phyloP scores from a whole-genome alignment of 2,888 invertebrate species.

The Machimus rusticus region DNA sequence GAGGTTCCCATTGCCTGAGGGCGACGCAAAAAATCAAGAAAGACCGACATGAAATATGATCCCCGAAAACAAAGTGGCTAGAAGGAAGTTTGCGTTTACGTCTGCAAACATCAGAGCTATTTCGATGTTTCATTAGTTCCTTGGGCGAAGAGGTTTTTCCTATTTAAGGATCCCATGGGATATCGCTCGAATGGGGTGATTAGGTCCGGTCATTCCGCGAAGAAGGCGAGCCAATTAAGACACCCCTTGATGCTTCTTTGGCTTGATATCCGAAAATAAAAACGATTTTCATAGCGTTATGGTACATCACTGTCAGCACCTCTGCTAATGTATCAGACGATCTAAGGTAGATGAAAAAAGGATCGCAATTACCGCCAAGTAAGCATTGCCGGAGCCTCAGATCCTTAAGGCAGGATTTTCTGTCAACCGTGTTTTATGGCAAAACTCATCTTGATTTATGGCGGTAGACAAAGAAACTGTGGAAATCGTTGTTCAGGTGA shows the following conservation, averaged over 20 bases:
- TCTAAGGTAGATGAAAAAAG: neutral
- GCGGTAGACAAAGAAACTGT: conserved; percentile 38
- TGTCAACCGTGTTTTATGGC: conserved; percentile 40
- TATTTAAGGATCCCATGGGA: neutral
- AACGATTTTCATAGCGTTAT: neutral
- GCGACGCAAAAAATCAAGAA: neutral
- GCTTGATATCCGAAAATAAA: neutral
- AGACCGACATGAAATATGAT: conserved; percentile 44
- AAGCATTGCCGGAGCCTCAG: neutral
- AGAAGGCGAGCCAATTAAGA: conserved; percentile 11
- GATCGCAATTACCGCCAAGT: neutral
- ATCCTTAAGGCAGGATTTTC: neutral
- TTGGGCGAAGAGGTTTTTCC: neutral
- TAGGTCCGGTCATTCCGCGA: conserved; percentile 7
- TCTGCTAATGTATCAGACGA: neutral
- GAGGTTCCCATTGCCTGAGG: neutral
- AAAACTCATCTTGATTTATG: conserved; percentile 43
- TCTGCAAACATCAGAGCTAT: conserved; percentile 41
- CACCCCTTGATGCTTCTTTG: neutral
- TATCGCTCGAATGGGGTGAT: neutral
- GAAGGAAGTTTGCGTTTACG: conserved; percentile 47
- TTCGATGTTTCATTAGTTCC: neutral
- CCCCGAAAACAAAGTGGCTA: conserved; percentile 42
- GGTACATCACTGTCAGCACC: conserved; percentile 27
- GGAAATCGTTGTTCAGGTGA: conserved; percentile 42